Percentiles rank a stretch among this genome's conserved stretches.
These are phyloP conservation scores for Willowsia nigromaculata DNA, from an alignment of 2,888 invertebrate species.

Conservation along the genomic window DNA sequence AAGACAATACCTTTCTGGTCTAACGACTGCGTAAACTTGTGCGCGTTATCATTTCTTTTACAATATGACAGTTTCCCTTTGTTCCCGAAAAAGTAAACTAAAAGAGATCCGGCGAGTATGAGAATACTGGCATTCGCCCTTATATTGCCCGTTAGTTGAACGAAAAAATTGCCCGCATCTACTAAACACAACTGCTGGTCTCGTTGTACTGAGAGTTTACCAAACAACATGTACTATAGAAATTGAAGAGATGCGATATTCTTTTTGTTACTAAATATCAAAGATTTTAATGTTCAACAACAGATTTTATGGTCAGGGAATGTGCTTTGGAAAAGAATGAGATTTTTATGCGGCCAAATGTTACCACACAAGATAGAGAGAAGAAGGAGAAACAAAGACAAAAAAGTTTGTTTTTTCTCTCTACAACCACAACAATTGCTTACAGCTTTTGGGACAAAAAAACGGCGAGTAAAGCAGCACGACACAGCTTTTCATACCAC, in stretches of 20 bases:
- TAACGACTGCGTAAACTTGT: conserved; percentile 70
- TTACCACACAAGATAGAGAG: conserved; percentile 47
- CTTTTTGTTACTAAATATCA: conserved; percentile 55
- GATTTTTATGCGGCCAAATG: conserved; percentile 64
- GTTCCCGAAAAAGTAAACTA: not conserved
- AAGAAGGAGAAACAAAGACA: conserved; percentile 25
- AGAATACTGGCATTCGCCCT: conserved; percentile 9
- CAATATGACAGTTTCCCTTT: conserved; percentile 32
- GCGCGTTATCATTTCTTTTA: conserved; percentile 59
- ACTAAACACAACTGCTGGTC: too few species aligned
- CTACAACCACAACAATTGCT: conserved; percentile 68
- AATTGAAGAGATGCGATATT: conserved; percentile 1
- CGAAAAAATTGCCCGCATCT: too few species aligned
- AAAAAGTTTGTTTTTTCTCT: conserved; percentile 44
- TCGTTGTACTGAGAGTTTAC: not conserved
- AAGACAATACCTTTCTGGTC: conserved; percentile 61
- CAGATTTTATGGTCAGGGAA: conserved; percentile 64
- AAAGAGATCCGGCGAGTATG: not conserved
- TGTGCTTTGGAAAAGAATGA: conserved; percentile 66
- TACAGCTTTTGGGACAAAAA: conserved; percentile 41
- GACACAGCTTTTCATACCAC: conserved; percentile 63
- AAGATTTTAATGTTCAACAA: conserved; percentile 53
- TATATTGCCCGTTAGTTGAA: conserved; percentile 6
- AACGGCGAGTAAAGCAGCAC: not conserved
- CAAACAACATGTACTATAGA: not conserved